These are phyloP conservation scores for Cirrhinus mrigala DNA, from an alignment of 2,797 vertebrate species.

Conservation along the genomic window DNA sequence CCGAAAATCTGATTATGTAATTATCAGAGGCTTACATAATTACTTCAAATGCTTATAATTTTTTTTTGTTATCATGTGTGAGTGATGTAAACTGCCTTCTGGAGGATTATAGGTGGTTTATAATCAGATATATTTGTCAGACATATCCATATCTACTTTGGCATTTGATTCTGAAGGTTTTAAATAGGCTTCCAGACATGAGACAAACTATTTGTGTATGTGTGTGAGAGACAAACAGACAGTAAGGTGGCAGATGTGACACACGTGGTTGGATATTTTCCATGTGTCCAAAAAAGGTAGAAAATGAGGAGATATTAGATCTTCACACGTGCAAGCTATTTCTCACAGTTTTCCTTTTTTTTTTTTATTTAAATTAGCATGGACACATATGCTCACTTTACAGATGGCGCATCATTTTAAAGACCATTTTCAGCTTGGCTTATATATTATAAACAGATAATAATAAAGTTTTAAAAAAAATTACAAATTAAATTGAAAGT, in stretches of 20 bases:
- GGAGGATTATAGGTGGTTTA: conserved; percentile 45
- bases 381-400: not conserved
- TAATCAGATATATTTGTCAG: not conserved
- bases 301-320: not conserved
- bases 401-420: no score
- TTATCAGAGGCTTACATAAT: conserved; percentile 49
- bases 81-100: not conserved
- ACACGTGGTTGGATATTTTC: not conserved
- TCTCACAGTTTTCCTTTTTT: not conserved
- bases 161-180: not conserved
- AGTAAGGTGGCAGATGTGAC: not conserved
- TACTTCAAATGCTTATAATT: conserved; percentile 34
- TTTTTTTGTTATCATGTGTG: not conserved
- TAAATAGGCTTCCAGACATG: not conserved
- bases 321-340: not conserved
- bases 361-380: not conserved
- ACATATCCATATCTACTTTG: not conserved
- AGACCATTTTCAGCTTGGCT: not conserved
- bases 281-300: not conserved
- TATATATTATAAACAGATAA: conserved; percentile 53
- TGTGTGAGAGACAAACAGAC: conserved; percentile 27
- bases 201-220: conserved; percentile 14
- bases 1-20: conserved; percentile 52
- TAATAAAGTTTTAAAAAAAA: no score
- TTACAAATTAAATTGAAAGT: no score